Percentiles rank a stretch among this genome's conserved stretches.
phyloP scores from a whole-genome alignment of 1,140 invertebrate genomes.

The Chionoecetes opilio region DNA sequence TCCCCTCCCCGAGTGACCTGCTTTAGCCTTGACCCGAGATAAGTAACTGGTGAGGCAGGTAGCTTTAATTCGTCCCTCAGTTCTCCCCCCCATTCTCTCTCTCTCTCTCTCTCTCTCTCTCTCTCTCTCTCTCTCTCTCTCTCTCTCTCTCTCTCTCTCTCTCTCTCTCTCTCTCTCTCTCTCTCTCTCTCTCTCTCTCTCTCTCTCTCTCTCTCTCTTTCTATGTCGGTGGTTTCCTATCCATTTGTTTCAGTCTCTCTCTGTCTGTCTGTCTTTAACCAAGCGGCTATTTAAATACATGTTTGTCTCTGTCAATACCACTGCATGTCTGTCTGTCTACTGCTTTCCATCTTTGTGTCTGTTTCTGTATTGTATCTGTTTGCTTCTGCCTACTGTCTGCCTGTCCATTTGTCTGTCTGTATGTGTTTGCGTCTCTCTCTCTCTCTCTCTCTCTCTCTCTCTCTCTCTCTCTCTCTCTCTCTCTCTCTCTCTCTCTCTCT shows the following conservation, averaged over 20 bases:
- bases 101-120: neutral
- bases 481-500: conserved; percentile 27
- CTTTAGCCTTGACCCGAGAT: neutral
- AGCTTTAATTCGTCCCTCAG: conserved; percentile 5
- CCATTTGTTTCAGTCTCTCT: no score
- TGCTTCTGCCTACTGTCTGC: neutral
- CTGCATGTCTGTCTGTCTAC: neutral
- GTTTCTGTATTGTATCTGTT: neutral
- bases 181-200: neutral
- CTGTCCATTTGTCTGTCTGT: neutral
- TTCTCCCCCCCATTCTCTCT: neutral
- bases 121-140: conserved; percentile 3
- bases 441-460: conserved; percentile 8
- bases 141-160: conserved; percentile 1
- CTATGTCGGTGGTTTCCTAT: no score
- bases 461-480: neutral
- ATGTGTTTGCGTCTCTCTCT: neutral
- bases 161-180: neutral
- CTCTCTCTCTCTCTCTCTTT: neutral
- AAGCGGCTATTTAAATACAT: no score
- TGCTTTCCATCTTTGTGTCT: neutral
- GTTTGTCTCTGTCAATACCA: neutral
- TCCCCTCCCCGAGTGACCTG: neutral
- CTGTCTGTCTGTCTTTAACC: neutral
- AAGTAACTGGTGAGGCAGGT: neutral